phyloP scores from a whole-genome alignment of 2,797 vertebrate genomes.

The Telmatherina bonti region DNA sequence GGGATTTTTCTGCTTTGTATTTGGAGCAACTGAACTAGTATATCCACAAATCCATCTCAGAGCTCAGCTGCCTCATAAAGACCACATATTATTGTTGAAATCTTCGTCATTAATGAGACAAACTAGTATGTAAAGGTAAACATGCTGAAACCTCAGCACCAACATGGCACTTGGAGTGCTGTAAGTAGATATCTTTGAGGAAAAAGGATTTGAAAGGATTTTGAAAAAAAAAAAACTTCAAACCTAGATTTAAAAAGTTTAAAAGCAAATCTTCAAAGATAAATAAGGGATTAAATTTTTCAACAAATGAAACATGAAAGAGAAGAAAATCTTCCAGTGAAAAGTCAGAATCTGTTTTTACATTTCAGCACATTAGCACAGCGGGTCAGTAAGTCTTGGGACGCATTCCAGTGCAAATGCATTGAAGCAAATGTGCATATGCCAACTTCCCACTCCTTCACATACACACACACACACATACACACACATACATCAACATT shows the following conservation, averaged over 20 bases:
- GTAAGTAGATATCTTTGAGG: background rate
- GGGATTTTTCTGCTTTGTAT: too few species aligned
- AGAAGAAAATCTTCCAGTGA: background rate
- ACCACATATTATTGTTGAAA: background rate
- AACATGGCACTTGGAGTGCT: background rate
- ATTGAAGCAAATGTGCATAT: constrained; percentile 23
- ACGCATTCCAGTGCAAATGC: constrained; percentile 28
- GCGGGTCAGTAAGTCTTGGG: constrained; percentile 15
- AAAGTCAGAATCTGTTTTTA: background rate
- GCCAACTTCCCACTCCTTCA: constrained; percentile 9
- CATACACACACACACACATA: constrained; percentile 7
- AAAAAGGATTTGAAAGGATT: background rate
- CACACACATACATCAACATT: constrained; percentile 30
- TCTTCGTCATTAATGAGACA: background rate
- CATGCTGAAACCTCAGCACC: background rate
- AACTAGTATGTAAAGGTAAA: background rate
- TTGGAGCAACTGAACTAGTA: background rate
- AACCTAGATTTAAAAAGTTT: background rate
- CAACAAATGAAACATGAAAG: background rate
- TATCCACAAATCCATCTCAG: background rate
- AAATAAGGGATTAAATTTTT: background rate
- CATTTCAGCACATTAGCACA: constrained; percentile 35
- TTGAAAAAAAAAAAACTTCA: background rate
- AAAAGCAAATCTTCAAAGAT: background rate
- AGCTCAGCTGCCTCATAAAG: background rate